Evolutionary conservation across 2,888 invertebrate species (phyloP).

Genomic region (Apodemia zela): DNA sequence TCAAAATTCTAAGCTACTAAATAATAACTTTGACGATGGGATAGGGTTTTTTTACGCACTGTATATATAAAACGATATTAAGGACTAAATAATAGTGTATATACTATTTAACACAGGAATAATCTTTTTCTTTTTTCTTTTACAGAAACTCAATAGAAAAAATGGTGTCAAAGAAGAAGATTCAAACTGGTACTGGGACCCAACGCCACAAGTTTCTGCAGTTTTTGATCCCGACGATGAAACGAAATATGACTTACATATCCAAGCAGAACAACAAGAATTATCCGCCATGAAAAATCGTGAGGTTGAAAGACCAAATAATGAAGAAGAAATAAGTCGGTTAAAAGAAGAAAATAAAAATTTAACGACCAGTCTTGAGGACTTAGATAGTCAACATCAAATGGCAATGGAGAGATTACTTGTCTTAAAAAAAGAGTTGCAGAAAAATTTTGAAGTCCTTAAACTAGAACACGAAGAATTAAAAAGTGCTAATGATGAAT

Average conservation of each 20-base stretch:
- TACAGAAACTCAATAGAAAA: slow-evolving; percentile 63
- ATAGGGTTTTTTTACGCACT: too few relatives aligned
- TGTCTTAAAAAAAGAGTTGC: slow-evolving; percentile 74
- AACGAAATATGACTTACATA: slow-evolving; percentile 54
- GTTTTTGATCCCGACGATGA: slow-evolving; percentile 41
- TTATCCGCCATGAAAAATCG: slow-evolving; percentile 61
- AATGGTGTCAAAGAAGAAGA: slow-evolving; percentile 73
- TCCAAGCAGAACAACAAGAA: slow-evolving; percentile 60
- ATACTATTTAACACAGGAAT: neutral
- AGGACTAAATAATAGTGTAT: too few relatives aligned
- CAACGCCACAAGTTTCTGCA: slow-evolving; percentile 50
- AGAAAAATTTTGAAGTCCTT: slow-evolving; percentile 71
- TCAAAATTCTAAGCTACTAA: too few relatives aligned
- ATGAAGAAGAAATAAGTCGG: slow-evolving; percentile 65
- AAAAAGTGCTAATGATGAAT: slow-evolving; percentile 64
- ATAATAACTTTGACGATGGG: too few relatives aligned
- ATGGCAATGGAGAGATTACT: slow-evolving; percentile 82
- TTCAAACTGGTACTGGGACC: slow-evolving; percentile 78
- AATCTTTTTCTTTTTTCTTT: slow-evolving; percentile 40
- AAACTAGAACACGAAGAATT: slow-evolving; percentile 71
- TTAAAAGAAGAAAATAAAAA: slow-evolving; percentile 80
- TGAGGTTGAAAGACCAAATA: slow-evolving; percentile 46
- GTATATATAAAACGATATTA: too few relatives aligned
- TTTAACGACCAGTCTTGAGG: slow-evolving; percentile 82
- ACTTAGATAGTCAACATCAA: slow-evolving; percentile 87